Evolutionary conservation across 2,113 vertebrate species (phyloP).

Genomic region (Nyctereutes procyonoides): DNA sequence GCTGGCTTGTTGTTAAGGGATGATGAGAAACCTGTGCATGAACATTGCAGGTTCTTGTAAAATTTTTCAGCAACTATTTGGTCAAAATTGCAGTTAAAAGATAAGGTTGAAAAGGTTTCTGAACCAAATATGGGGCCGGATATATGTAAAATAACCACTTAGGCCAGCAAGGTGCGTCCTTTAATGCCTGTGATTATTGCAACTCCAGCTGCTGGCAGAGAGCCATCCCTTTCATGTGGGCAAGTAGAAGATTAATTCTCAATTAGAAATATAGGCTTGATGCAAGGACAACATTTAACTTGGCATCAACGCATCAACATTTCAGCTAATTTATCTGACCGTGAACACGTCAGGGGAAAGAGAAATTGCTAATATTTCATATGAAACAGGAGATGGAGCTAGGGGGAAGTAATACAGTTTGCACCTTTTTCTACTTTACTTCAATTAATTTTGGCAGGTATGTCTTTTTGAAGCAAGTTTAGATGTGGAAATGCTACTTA

Average conservation of each 20-base stretch:
- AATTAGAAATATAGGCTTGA: slow-evolving; percentile 63
- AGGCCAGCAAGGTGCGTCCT: background rate
- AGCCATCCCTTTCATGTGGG: slow-evolving; percentile 55
- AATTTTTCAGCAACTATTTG: background rate
- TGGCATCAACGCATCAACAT: slow-evolving; percentile 70
- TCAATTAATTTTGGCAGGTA: slow-evolving; percentile 75
- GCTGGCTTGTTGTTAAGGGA: background rate
- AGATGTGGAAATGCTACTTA: slow-evolving; percentile 60
- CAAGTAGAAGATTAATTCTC: slow-evolving; percentile 76
- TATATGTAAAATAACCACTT: background rate
- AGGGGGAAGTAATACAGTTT: slow-evolving; percentile 62
- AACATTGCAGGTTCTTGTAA: background rate
- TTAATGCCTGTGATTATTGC: background rate
- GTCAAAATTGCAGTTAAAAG: background rate
- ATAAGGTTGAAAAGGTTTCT: background rate
- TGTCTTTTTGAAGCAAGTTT: slow-evolving; percentile 54
- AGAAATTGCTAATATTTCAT: background rate
- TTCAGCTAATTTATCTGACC: slow-evolving; percentile 70
- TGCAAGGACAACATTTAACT: slow-evolving; percentile 73
- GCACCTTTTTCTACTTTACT: slow-evolving; percentile 64
- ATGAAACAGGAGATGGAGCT: slow-evolving; percentile 66
- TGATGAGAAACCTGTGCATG: background rate
- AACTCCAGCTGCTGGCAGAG: background rate
- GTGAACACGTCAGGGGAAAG: background rate
- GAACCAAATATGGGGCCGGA: background rate